A percentile compares a stretch with the other conserved stretches of the same genome.
Evolutionary conservation across 2,888 invertebrate genomes (phyloP).

Genomic region (Carterocephalus palaemon): DNA sequence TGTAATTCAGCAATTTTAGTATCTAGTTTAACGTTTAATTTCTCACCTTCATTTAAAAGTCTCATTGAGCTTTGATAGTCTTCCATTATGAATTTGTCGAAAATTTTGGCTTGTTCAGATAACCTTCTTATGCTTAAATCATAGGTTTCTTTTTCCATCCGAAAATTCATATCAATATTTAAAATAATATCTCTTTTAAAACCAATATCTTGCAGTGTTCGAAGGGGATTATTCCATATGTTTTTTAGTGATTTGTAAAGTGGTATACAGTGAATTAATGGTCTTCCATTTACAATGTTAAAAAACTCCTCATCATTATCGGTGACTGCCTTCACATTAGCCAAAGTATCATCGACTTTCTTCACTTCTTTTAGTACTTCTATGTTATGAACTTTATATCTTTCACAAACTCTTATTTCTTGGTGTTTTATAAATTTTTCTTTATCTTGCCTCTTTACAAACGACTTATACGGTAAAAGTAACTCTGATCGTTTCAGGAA

Average conservation of each 20-base stretch:
- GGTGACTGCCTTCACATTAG: constrained; percentile 46
- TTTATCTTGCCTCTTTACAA: constrained; percentile 43
- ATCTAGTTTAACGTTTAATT: constrained; percentile 58
- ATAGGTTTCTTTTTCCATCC: constrained; percentile 73
- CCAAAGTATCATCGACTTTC: constrained; percentile 36
- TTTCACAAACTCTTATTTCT: constrained; percentile 41
- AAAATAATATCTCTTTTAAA: constrained; percentile 67
- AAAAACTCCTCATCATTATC: constrained; percentile 53
- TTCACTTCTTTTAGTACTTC: constrained; percentile 45
- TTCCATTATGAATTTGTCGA: constrained; percentile 80
- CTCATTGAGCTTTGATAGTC: constrained; percentile 81
- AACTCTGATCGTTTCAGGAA: constrained; percentile 43
- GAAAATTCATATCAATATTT: constrained; percentile 75
- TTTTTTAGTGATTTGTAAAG: constrained; percentile 50
- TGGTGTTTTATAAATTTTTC: constrained; percentile 40
- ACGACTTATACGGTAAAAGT: constrained; percentile 49
- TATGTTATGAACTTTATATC: constrained; percentile 49
- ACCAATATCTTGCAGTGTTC: constrained; percentile 53
- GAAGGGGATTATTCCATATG: constrained; percentile 41
- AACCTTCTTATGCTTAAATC: constrained; percentile 66
- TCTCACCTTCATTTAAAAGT: constrained; percentile 72
- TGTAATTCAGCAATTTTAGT: constrained; percentile 63
- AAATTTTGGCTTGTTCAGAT: constrained; percentile 73
- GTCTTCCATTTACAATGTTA: constrained; percentile 43
- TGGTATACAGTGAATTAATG: constrained; percentile 37